A percentile compares a stretch with the other conserved stretches of the same genome.
These are phyloP conservation scores for Eulemur rubriventer DNA, from an alignment of 2,797 vertebrate genomes.

Conservation along the genomic window DNA sequence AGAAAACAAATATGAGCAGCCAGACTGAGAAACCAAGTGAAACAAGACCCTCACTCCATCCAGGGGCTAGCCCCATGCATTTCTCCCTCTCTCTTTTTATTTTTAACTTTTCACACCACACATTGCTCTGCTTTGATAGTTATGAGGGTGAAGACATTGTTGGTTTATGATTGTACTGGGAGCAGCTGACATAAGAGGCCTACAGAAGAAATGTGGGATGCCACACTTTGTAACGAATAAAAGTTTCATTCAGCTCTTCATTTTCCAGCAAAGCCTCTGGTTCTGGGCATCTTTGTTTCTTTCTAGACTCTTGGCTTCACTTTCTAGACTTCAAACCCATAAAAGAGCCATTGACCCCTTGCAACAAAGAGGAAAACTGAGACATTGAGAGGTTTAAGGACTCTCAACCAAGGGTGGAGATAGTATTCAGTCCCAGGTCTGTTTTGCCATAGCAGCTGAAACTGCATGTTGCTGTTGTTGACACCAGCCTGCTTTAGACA, in stretches of 20 bases:
- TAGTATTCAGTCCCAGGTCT: background rate
- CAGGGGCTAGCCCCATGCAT: background rate
- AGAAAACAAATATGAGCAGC: constrained; percentile 57
- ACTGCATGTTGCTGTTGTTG: background rate
- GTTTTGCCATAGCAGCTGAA: background rate
- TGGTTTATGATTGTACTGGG: background rate
- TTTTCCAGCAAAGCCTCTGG: background rate
- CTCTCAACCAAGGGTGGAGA: background rate
- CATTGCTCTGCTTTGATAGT: background rate
- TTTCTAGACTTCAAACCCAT: constrained; percentile 7
- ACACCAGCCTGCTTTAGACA: background rate
- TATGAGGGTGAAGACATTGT: background rate
- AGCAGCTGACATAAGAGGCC: background rate
- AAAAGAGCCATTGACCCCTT: background rate
- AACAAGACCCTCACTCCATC: constrained; percentile 34
- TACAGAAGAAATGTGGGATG: background rate
- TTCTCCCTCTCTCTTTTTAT: background rate
- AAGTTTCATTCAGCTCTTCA: background rate
- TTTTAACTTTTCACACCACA: background rate
- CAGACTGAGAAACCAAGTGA: constrained; percentile 45
- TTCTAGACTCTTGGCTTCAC: background rate
- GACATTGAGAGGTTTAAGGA: background rate
- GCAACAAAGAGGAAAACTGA: background rate
- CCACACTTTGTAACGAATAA: background rate
- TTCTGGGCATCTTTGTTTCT: background rate